Conservation (phyloP, 1,140 invertebrate species). For the Zaprionus lachaisei region DNA sequence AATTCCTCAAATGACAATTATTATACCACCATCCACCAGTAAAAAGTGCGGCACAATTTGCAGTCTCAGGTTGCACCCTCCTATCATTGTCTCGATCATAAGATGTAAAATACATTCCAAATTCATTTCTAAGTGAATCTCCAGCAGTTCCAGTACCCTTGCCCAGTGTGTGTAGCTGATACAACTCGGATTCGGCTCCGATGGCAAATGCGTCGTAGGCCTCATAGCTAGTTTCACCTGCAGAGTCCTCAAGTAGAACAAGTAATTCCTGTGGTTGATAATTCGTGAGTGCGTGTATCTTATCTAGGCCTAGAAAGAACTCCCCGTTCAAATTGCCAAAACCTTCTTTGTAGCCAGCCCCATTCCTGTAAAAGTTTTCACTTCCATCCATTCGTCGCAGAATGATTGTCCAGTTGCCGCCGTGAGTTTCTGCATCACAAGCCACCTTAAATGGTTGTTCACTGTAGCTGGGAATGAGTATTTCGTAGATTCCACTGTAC, state of each 20-base stretch:
- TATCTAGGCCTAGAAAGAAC: slow-evolving; percentile 87
- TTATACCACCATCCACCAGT: background rate
- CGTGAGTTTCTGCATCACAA: background rate
- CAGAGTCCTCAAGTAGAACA: background rate
- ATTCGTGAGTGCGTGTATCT: slow-evolving; percentile 85
- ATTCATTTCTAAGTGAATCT: background rate
- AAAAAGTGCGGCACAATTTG: background rate
- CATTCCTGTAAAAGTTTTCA: slow-evolving; percentile 87
- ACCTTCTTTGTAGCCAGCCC: slow-evolving; percentile 87
- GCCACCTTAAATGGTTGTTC: background rate
- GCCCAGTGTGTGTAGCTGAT: background rate
- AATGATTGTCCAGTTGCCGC: slow-evolving; percentile 86
- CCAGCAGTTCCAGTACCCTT: background rate
- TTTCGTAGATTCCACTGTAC: background rate
- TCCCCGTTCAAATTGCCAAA: slow-evolving; percentile 87
- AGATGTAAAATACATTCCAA: background rate
- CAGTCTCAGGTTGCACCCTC: no score
- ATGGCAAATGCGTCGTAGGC: background rate
- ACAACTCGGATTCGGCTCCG: background rate
- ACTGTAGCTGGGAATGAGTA: background rate
- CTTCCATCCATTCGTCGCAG: slow-evolving; percentile 87
- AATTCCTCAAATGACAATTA: background rate
- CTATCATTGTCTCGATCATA: background rate
- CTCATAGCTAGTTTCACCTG: background rate
- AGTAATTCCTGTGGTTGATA: background rate